phyloP scores from a whole-genome alignment of 53 echinoderm and acorn worm genomes.

The Paelopatides confundens region DNA sequence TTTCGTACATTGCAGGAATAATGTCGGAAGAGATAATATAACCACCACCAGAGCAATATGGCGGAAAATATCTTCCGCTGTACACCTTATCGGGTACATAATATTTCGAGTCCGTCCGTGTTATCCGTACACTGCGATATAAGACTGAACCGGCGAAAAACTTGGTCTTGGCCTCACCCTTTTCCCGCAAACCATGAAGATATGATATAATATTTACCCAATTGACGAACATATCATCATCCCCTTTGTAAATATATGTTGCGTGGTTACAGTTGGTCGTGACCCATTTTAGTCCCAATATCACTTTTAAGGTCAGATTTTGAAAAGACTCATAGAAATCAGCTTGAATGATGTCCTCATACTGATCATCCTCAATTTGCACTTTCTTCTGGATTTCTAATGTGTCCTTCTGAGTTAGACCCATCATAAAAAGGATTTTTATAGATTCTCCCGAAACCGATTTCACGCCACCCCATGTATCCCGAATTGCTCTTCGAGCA shows the following conservation, averaged over 20 bases:
- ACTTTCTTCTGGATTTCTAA: constrained; percentile 75
- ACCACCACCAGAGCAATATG: constrained; percentile 92
- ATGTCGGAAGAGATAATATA: constrained; percentile 86
- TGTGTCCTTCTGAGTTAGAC: constrained; percentile 75
- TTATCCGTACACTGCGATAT: constrained; percentile 75
- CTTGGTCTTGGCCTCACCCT: constrained; percentile 62
- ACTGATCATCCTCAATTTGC: constrained; percentile 70
- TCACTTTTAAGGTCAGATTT: constrained; percentile 85
- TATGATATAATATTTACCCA: constrained; percentile 76
- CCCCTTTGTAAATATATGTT: constrained; percentile 88
- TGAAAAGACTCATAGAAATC: constrained; percentile 78
- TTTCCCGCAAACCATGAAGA: constrained; percentile 53
- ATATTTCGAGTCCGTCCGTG: constrained; percentile 80
- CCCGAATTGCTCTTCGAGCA: constrained; percentile 78
- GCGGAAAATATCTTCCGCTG: constrained; percentile 89
- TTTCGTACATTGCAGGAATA: constrained; percentile 80
- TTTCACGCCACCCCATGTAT: constrained; percentile 76
- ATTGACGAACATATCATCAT: constrained; percentile 99
- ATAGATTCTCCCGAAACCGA: constrained; percentile 63
- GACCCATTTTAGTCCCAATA: constrained; percentile 85
- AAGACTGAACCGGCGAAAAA: constrained; percentile 81
- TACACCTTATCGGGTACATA: constrained; percentile 82
- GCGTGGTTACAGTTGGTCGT: constrained; percentile 76
- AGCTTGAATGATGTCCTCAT: constrained; percentile 85
- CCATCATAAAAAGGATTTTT: constrained; percentile 81